phyloP scores from a whole-genome alignment of 2,113 vertebrate genomes.

The Oreochromis tanganicae region DNA sequence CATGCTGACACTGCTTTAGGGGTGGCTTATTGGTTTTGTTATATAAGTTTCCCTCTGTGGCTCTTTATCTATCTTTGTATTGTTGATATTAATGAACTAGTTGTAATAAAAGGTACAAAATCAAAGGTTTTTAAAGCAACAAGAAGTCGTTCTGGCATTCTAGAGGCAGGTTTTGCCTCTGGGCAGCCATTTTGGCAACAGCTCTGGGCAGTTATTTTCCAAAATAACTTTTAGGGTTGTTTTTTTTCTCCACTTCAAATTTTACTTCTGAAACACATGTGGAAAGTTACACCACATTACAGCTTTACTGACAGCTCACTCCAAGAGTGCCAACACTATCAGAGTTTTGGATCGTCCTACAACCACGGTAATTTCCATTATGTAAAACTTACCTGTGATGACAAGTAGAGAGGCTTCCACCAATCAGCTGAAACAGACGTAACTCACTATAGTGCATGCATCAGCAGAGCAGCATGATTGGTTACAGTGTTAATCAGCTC shows the following conservation, averaged over 20 bases:
- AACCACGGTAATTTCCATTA: not conserved
- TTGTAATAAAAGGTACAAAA: not conserved
- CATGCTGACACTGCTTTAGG: conserved; percentile 4
- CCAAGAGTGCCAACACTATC: not conserved
- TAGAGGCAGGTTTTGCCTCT: not conserved
- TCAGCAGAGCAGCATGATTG: not conserved
- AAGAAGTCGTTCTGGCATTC: accelerated
- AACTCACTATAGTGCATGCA: not conserved
- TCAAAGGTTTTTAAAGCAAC: not conserved
- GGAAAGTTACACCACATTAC: not conserved
- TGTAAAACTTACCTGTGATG: not conserved
- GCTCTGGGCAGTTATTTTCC: not conserved
- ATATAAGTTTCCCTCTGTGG: not conserved
- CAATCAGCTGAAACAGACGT: not conserved
- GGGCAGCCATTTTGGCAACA: not conserved
- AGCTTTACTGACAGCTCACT: not conserved
- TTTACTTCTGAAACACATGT: not conserved
- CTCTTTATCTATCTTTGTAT: not conserved
- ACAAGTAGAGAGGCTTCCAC: not conserved
- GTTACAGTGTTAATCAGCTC: accelerated
- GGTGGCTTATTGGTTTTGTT: not conserved
- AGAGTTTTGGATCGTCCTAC: not conserved
- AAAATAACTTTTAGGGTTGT: not conserved
- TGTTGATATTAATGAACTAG: not conserved
- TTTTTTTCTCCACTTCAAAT: not conserved